Percentiles rank a stretch among this genome's conserved stretches.
Evolutionary conservation across 2,113 vertebrate species (phyloP).

Genomic region (Suncus etruscus): DNA sequence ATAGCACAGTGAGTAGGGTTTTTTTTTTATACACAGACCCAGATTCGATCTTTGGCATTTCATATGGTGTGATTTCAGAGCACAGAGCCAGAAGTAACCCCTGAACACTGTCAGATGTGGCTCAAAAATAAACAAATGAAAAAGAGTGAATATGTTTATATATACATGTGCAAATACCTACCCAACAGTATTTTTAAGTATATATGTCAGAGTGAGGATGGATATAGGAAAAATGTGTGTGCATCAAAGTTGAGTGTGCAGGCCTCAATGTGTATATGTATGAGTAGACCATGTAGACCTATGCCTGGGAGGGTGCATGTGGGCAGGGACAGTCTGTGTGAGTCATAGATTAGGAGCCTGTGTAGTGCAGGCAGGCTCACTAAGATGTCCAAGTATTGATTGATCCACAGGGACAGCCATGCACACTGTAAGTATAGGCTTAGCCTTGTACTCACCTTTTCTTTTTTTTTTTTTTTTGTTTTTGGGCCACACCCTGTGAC

Average conservation of each 20-base stretch:
- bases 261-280: background rate
- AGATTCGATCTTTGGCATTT: too few relatives aligned
- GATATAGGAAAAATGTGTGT: slow-evolving; percentile 23
- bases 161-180: background rate
- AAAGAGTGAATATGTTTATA: slow-evolving; percentile 15
- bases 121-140: background rate
- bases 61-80: too few relatives aligned
- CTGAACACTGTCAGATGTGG: too few relatives aligned
- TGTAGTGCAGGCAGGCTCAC: slow-evolving; percentile 28
- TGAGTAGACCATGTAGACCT: slow-evolving; percentile 2
- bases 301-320: background rate
- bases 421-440: background rate
- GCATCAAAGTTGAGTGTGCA: background rate
- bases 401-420: background rate
- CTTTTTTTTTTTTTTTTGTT: too few relatives aligned
- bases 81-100: too few relatives aligned
- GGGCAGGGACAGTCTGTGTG: background rate
- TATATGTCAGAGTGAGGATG: background rate
- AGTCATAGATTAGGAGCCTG: background rate
- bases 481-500: too few relatives aligned
- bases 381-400: background rate
- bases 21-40: too few relatives aligned
- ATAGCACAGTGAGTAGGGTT: background rate
- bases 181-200: background rate
- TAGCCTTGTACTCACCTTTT: background rate